A percentile compares a stretch with the other conserved stretches of the same genome.
phyloP scores from a whole-genome alignment of 1,140 invertebrate species.

The Aphelinus atriplicis region DNA sequence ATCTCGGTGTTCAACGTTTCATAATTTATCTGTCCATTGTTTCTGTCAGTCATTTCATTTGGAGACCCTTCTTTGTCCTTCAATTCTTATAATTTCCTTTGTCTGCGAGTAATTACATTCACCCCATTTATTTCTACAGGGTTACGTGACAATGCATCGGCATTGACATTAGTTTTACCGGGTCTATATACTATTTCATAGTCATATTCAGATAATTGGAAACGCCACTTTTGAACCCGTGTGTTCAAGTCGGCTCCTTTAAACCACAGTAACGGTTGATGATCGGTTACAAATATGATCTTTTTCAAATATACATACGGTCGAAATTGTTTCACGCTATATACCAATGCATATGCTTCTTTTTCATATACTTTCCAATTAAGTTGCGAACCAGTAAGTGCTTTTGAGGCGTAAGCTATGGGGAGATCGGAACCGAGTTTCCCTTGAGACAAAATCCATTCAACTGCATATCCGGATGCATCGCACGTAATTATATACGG shows the following conservation, averaged over 20 bases:
- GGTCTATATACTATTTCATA: conserved; percentile 52
- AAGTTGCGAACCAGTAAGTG: conserved; percentile 43
- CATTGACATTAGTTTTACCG: conserved; percentile 41
- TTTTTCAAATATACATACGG: conserved; percentile 54
- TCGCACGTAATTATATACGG: conserved; percentile 49
- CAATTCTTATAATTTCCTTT: not conserved
- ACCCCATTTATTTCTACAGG: conserved; percentile 10
- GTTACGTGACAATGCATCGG: conserved; percentile 42
- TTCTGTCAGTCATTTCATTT: not conserved
- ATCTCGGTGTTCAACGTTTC: not conserved
- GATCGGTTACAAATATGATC: conserved; percentile 61
- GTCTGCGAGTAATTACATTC: conserved; percentile 25
- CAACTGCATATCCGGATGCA: conserved; percentile 48
- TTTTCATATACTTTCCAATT: conserved; percentile 54
- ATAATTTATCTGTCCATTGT: not conserved
- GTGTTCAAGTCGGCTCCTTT: conserved; percentile 45
- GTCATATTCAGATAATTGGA: conserved; percentile 55
- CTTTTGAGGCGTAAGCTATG: conserved; percentile 44
- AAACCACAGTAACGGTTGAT: conserved; percentile 58
- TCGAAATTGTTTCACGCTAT: conserved; percentile 52
- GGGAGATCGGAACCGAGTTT: conserved; percentile 44
- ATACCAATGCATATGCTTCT: conserved; percentile 57
- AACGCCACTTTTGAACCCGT: conserved; percentile 53
- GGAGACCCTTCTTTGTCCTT: not conserved
- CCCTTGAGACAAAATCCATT: conserved; percentile 49